Evolutionary conservation across 1,140 invertebrate genomes (phyloP).

Genomic region (Acyrthosiphon pisum): DNA sequence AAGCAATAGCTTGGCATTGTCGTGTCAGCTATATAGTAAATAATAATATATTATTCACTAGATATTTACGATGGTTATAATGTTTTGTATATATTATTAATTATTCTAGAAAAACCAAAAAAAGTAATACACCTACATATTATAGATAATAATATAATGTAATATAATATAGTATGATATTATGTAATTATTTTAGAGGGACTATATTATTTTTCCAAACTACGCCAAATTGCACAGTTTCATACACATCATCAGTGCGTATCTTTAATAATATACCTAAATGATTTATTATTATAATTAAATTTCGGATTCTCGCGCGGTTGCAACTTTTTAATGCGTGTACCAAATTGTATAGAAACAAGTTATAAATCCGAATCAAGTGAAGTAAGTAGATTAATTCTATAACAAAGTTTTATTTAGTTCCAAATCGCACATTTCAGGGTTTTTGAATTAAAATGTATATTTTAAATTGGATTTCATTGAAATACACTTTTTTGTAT

Average conservation of each 20-base stretch:
- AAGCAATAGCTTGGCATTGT: too few species aligned
- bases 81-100: background rate
- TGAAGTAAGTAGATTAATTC: background rate
- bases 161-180: background rate
- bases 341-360: background rate
- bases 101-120: background rate
- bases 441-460: background rate
- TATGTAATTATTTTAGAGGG: background rate
- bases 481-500: background rate
- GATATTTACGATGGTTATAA: too few species aligned
- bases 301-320: background rate
- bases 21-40: too few species aligned
- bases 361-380: background rate
- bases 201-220: background rate
- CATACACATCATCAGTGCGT: background rate
- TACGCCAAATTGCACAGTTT: background rate
- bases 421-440: background rate
- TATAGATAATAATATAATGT: background rate
- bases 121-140: background rate
- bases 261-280: background rate
- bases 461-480: background rate
- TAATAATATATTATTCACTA: too few species aligned
- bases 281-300: constrained; percentile 14
- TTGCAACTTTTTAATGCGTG: background rate
- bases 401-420: background rate